A percentile compares a stretch with the other conserved stretches of the same genome.
phyloP scores from a whole-genome alignment of 2,113 vertebrate genomes.

The Labrus mixtus region DNA sequence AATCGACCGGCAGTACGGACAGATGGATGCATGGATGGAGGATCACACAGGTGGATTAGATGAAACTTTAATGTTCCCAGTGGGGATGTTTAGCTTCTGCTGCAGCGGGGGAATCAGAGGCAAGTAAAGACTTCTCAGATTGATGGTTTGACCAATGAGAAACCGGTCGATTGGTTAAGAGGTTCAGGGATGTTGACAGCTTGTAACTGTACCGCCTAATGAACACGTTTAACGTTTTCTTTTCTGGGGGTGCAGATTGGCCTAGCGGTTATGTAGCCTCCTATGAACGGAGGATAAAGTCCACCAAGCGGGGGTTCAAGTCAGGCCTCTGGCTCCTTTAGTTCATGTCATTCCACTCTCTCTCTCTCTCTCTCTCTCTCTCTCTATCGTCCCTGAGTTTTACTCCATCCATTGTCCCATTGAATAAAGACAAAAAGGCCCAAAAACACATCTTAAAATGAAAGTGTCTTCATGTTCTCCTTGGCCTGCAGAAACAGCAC shows the following conservation, averaged over 20 bases:
- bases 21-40: constrained; percentile 50
- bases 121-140: neutral
- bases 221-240: neutral
- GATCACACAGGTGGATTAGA: constrained; percentile 60
- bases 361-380: too few species aligned
- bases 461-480: neutral
- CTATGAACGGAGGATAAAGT: too few species aligned
- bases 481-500: neutral
- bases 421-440: too few species aligned
- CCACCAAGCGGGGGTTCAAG: too few species aligned
- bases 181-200: neutral
- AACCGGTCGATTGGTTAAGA: neutral
- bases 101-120: constrained; percentile 21
- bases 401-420: too few species aligned
- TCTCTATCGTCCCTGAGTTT: too few species aligned
- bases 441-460: too few species aligned
- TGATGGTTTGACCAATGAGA: neutral
- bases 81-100: constrained; percentile 43
- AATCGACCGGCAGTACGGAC: constrained; percentile 25
- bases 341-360: too few species aligned
- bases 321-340: too few species aligned
- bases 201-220: neutral
- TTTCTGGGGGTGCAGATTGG: too few species aligned
- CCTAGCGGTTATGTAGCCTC: too few species aligned
- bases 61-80: constrained; percentile 64